Evolutionary conservation across 2,888 invertebrate genomes (phyloP).

Genomic region (Sturmia bella): DNA sequence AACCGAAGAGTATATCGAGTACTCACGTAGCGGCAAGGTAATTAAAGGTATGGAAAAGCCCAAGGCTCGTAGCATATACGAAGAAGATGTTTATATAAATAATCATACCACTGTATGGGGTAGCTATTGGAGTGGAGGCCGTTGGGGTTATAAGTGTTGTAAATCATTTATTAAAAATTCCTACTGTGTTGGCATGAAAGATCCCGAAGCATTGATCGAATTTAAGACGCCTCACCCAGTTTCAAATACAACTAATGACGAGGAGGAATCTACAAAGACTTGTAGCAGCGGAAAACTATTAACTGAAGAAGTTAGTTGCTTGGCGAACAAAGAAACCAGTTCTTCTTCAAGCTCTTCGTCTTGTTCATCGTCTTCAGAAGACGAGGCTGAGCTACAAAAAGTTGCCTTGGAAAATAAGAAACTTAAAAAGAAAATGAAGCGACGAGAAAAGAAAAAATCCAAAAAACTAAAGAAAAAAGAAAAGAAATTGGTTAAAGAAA

Average conservation of each 20-base stretch:
- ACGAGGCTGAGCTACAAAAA: constrained; percentile 82
- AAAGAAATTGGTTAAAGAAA: constrained; percentile 71
- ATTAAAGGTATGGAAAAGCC: constrained; percentile 94
- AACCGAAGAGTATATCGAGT: constrained; percentile 97
- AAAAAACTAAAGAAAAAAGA: constrained; percentile 78
- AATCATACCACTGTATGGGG: constrained; percentile 98
- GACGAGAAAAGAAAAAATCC: constrained; percentile 78
- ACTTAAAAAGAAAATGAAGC: constrained; percentile 76
- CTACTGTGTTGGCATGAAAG: constrained; percentile 78
- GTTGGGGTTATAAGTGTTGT: constrained; percentile 99
- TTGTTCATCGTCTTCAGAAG: constrained; percentile 79
- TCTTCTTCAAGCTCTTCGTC: constrained; percentile 71
- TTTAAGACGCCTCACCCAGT: constrained; percentile 55
- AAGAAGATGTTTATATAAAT: constrained; percentile 95
- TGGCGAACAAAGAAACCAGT: not conserved
- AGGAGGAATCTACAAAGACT: constrained; percentile 54
- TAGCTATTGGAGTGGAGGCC: constrained; percentile 95
- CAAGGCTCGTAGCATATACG: constrained; percentile 92
- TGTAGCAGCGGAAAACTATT: constrained; percentile 25
- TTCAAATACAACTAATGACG: constrained; percentile 29
- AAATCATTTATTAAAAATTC: constrained; percentile 88
- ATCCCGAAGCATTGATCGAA: constrained; percentile 72
- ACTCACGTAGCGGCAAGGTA: constrained; percentile 95
- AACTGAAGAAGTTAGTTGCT: not conserved
- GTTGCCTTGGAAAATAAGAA: constrained; percentile 71